Conservation (phyloP, 1,140 invertebrate genomes). For the Diuraphis noxia region DNA sequence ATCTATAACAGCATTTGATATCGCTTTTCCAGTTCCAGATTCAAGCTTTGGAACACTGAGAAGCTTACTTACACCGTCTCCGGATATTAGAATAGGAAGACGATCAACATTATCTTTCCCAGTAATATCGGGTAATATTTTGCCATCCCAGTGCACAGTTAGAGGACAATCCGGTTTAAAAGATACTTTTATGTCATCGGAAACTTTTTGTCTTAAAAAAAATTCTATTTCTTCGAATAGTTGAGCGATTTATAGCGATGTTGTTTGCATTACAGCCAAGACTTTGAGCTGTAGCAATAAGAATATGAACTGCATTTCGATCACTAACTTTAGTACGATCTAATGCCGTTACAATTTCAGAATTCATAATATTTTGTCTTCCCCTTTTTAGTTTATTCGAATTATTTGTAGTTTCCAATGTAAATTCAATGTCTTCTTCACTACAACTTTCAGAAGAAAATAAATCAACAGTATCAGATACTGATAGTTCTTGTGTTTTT, state of each 20-base stretch:
- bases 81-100: conserved; percentile 21
- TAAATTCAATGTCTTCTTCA: too few relatives aligned
- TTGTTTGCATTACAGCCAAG: background rate
- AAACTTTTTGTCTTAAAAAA: background rate
- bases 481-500: too few relatives aligned
- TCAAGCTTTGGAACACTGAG: conserved; percentile 12
- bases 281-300: background rate
- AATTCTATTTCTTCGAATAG: background rate
- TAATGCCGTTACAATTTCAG: too few relatives aligned
- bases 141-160: conserved; percentile 4
- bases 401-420: too few relatives aligned
- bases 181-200: background rate
- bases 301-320: background rate
- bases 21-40: conserved; percentile 16
- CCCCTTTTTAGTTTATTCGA: too few relatives aligned
- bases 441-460: too few relatives aligned
- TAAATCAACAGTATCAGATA: too few relatives aligned
- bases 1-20: conserved; percentile 4
- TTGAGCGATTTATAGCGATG: background rate
- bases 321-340: background rate
- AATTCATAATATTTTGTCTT: too few relatives aligned
- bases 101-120: conserved; percentile 28
- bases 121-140: conserved; percentile 49
- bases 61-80: background rate
- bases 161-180: background rate